A percentile compares a stretch with the other conserved stretches of the same genome.
phyloP scores from a whole-genome alignment of 2,888 invertebrate genomes.

The Scaptomyza reducta region DNA sequence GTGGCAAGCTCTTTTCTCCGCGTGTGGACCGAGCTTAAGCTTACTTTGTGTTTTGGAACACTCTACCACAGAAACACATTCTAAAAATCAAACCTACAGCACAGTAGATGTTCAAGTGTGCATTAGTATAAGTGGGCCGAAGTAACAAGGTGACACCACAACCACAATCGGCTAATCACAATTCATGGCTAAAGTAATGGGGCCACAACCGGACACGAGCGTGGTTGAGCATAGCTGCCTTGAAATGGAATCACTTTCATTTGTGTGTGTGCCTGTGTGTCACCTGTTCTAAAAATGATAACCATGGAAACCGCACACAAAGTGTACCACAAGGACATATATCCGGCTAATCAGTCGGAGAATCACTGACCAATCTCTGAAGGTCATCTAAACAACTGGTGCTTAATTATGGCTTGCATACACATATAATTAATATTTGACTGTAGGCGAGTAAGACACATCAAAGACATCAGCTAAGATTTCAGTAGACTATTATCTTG shows the following conservation, averaged over 20 bases:
- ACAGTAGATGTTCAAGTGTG: conserved; percentile 3
- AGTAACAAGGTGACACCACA: conserved; percentile 9
- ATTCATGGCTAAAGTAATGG: conserved; percentile 3
- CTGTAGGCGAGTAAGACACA: neutral
- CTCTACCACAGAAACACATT: conserved; percentile 19
- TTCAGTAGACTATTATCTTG: neutral
- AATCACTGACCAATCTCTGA: conserved; percentile 8
- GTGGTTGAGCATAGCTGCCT: conserved; percentile 38
- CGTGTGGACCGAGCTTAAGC: neutral
- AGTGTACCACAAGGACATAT: conserved; percentile 16
- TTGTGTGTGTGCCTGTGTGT: conserved; percentile 11
- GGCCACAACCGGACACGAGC: conserved; percentile 27
- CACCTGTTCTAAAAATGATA: conserved; percentile 7
- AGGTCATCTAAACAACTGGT: neutral
- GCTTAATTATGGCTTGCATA: conserved; percentile 25
- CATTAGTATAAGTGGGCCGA: conserved; percentile 3
- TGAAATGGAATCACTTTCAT: conserved; percentile 43
- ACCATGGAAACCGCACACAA: conserved; percentile 28
- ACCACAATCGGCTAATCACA: conserved; percentile 18
- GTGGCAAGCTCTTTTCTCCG: neutral
- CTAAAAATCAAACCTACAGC: conserved; percentile 8
- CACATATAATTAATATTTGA: conserved; percentile 7
- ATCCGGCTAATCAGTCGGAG: conserved; percentile 28
- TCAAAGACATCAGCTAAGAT: conserved; percentile 7
- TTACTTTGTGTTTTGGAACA: conserved; percentile 21